Evolutionary conservation across 2,888 invertebrate species (phyloP).

Genomic region (Caenorhabditis macrosperma): DNA sequence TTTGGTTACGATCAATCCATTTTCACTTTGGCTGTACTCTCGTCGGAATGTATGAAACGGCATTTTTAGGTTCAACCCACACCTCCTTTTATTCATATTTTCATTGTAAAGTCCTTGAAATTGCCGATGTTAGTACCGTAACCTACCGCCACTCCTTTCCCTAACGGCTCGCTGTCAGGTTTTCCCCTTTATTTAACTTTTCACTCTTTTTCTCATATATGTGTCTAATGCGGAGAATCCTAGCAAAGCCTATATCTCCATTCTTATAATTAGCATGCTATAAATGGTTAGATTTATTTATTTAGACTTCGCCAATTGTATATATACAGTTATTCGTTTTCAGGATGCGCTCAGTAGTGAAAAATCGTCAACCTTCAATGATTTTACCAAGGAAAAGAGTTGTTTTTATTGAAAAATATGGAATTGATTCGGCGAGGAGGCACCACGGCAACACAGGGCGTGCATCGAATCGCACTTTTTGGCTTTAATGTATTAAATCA

Average conservation of each 20-base stretch:
- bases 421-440: too few species aligned
- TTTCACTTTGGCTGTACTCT: slow-evolving; percentile 32
- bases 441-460: too few species aligned
- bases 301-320: too few species aligned
- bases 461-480: too few species aligned
- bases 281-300: slow-evolving; percentile 49
- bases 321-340: neutral
- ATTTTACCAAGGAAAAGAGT: too few species aligned
- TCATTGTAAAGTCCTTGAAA: slow-evolving; percentile 34
- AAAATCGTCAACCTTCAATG: too few species aligned
- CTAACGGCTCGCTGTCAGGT: slow-evolving; percentile 13
- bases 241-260: slow-evolving; percentile 23
- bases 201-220: slow-evolving; percentile 14
- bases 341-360: too few species aligned
- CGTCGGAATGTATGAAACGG: slow-evolving; percentile 56
- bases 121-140: slow-evolving; percentile 66
- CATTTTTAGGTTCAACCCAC: slow-evolving; percentile 33
- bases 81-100: neutral
- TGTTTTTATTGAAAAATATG: too few species aligned
- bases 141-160: slow-evolving; percentile 26
- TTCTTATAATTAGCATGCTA: slow-evolving; percentile 55
- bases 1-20: slow-evolving; percentile 46
- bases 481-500: too few species aligned
- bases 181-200: neutral
- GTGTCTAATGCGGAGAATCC: neutral